Conservation (phyloP, 2,113 vertebrate species). For the Sterrhoptilus dennistouni region DNA sequence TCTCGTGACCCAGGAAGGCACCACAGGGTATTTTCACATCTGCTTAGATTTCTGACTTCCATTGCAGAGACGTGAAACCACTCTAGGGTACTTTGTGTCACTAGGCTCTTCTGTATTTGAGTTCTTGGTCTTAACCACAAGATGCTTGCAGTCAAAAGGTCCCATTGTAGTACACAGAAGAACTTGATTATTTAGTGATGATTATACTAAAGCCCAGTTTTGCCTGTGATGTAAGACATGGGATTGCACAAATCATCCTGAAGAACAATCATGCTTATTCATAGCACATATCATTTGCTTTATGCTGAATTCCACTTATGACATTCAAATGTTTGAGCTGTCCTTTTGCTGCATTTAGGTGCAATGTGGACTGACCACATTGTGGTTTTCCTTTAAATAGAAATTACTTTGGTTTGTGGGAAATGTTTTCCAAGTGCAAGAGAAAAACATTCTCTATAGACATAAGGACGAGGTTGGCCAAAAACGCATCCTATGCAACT, state of each 20-base stretch:
- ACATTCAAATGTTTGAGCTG: background rate
- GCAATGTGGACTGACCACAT: background rate
- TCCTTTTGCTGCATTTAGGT: background rate
- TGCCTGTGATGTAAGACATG: background rate
- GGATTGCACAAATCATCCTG: background rate
- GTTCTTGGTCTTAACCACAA: background rate
- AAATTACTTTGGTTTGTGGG: background rate
- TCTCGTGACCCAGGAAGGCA: background rate
- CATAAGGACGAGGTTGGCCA: background rate
- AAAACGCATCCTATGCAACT: background rate
- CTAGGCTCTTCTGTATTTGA: background rate
- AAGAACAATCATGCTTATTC: background rate
- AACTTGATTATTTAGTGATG: background rate
- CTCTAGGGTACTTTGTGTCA: background rate
- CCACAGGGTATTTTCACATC: background rate
- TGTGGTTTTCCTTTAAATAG: constrained; percentile 9
- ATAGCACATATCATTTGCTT: background rate
- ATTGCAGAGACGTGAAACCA: background rate
- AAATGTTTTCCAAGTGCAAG: background rate
- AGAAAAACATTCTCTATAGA: background rate
- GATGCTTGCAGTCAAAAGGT: background rate
- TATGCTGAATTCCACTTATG: background rate
- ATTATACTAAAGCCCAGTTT: background rate
- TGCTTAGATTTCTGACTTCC: background rate
- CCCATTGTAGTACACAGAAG: background rate